phyloP scores from a whole-genome alignment of 2,888 invertebrate genomes.

The Mantis religiosa region DNA sequence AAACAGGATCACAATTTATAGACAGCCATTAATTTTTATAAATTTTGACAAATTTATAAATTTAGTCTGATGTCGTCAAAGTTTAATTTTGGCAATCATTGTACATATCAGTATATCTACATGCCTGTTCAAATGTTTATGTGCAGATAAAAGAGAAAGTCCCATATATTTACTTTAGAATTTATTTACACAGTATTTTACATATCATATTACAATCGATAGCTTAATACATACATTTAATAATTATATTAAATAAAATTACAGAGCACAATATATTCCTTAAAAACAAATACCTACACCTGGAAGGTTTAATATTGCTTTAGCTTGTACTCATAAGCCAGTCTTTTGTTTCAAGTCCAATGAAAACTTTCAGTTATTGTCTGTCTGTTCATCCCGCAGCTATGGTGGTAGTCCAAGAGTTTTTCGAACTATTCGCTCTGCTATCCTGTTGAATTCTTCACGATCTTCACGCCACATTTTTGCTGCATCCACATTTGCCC shows the following conservation, averaged over 20 bases:
- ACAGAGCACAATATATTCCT: not conserved
- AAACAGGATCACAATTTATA: too few species aligned
- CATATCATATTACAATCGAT: not conserved
- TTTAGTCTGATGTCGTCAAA: too few species aligned
- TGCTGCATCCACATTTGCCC: constrained; percentile 98
- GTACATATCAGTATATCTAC: too few species aligned
- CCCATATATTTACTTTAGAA: not conserved
- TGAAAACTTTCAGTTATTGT: not conserved
- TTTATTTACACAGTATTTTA: not conserved
- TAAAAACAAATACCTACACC: not conserved
- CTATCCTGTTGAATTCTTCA: constrained; percentile 87
- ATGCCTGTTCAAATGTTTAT: too few species aligned
- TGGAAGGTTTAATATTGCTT: not conserved
- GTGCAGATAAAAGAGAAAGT: too few species aligned
- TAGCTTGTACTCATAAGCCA: not conserved
- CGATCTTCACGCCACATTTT: constrained; percentile 99
- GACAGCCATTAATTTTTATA: too few species aligned
- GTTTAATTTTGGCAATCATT: too few species aligned
- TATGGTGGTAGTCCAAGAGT: constrained; percentile 68
- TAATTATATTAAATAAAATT: not conserved
- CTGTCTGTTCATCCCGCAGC: not conserved
- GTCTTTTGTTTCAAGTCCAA: not conserved
- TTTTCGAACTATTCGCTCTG: constrained; percentile 85
- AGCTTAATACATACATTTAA: not conserved
- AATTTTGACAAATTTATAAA: too few species aligned